Evolutionary conservation across 2,797 vertebrate genomes (phyloP).

Genomic region (Macropodus opercularis): DNA sequence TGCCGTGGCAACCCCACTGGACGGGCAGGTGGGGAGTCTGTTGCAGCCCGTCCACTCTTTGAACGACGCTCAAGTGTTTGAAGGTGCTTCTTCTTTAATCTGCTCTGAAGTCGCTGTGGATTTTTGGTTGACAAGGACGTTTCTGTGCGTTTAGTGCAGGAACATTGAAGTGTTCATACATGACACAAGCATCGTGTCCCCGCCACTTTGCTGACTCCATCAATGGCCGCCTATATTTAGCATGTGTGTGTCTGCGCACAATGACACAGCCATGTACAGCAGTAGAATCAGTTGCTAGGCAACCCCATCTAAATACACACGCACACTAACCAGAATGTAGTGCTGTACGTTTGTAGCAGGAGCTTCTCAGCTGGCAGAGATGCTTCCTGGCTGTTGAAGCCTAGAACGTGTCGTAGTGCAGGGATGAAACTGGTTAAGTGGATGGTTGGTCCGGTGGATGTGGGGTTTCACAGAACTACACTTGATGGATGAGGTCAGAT

Average conservation of each 20-base stretch:
- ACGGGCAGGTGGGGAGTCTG: constrained; percentile 13
- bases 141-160: too few relatives aligned
- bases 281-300: constrained; percentile 74
- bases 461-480: too few relatives aligned
- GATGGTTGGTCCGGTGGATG: too few relatives aligned
- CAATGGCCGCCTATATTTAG: constrained; percentile 53
- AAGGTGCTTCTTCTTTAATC: background rate
- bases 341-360: constrained; percentile 45
- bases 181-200: constrained; percentile 17
- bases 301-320: constrained; percentile 67
- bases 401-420: too few relatives aligned
- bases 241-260: constrained; percentile 22
- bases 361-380: constrained; percentile 34
- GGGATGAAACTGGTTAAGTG: too few relatives aligned
- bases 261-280: constrained; percentile 68
- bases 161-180: background rate
- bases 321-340: constrained; percentile 47
- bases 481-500: too few relatives aligned
- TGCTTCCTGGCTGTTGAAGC: too few relatives aligned
- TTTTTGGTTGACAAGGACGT: too few relatives aligned
- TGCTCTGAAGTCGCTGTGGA: background rate
- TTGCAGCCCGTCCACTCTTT: background rate
- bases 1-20: constrained; percentile 70
- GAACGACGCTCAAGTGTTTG: background rate
- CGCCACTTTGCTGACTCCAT: constrained; percentile 53